Conservation (phyloP, 1,140 invertebrate species). For the Antheraea pernyi region DNA sequence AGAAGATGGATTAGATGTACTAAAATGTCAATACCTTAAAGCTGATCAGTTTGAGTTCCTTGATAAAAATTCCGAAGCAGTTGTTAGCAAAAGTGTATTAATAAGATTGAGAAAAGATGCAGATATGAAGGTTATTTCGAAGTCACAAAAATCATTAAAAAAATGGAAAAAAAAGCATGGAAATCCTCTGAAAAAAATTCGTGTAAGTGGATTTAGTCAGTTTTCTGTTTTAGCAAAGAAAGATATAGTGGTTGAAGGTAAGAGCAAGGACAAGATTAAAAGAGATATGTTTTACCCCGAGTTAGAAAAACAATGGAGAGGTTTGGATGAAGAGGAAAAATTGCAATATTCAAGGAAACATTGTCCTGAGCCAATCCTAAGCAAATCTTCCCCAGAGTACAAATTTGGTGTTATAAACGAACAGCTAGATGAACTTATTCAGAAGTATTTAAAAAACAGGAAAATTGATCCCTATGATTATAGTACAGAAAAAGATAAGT, state of each 20-base stretch:
- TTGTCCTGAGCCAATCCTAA: slow-evolving; percentile 88
- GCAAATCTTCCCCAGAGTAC: slow-evolving; percentile 84
- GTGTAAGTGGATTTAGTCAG: slow-evolving; percentile 50
- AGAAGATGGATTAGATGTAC: slow-evolving; percentile 97
- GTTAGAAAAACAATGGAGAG: slow-evolving; percentile 83
- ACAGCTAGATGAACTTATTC: slow-evolving; percentile 85
- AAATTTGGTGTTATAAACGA: slow-evolving; percentile 92
- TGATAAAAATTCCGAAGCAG: slow-evolving; percentile 86
- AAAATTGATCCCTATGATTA: slow-evolving; percentile 43
- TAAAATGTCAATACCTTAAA: slow-evolving; percentile 92
- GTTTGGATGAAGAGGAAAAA: slow-evolving; percentile 80
- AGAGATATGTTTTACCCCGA: slow-evolving; percentile 75
- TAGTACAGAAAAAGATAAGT: slow-evolving; percentile 75
- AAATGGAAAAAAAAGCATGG: slow-evolving; percentile 83
- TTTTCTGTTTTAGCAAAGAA: slow-evolving; percentile 51
- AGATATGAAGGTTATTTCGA: slow-evolving; percentile 62
- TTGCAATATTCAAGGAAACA: slow-evolving; percentile 66
- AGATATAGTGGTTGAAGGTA: slow-evolving; percentile 41
- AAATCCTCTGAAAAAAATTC: slow-evolving; percentile 64
- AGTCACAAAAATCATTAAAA: slow-evolving; percentile 78
- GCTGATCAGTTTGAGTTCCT: slow-evolving; percentile 90
- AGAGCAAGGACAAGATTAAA: slow-evolving; percentile 19
- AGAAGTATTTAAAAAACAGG: slow-evolving; percentile 81
- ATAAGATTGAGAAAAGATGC: slow-evolving; percentile 80
- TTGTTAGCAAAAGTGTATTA: slow-evolving; percentile 81